Conservation (phyloP, 2,797 vertebrate genomes). For the Hoplostethus mediterraneus region DNA sequence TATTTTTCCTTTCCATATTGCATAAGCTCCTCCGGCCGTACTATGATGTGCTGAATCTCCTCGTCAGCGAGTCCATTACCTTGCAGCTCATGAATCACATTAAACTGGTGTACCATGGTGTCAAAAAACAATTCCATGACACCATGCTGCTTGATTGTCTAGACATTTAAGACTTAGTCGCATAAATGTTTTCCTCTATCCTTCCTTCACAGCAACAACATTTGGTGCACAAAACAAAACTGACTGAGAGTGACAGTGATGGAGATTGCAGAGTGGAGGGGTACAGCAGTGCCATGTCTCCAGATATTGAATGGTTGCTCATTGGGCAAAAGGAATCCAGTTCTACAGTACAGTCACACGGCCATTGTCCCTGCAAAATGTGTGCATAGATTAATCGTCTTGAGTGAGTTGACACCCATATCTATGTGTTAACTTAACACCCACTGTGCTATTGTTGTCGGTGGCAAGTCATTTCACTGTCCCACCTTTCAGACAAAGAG, state of each 20-base stretch:
- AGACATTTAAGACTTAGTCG: constrained; percentile 24
- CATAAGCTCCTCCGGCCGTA: constrained; percentile 14
- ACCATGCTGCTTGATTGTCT: constrained; percentile 16
- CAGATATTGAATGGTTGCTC: constrained; percentile 25
- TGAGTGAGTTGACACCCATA: constrained; percentile 47
- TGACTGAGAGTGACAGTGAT: constrained; percentile 46
- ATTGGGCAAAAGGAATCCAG: constrained; percentile 7
- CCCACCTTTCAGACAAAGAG: constrained; percentile 67
- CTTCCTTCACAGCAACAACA: constrained; percentile 23
- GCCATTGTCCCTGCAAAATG: constrained; percentile 26
- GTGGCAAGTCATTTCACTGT: constrained; percentile 49
- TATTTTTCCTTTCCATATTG: constrained; percentile 17
- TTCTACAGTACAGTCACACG: constrained; percentile 1
- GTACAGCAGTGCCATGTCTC: constrained; percentile 1
- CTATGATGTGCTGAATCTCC: too few relatives aligned
- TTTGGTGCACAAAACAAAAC: constrained; percentile 35
- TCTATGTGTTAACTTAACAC: constrained; percentile 58
- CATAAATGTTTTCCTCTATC: constrained; percentile 23
- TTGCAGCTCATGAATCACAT: constrained; percentile 42
- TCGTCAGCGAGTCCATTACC: background rate
- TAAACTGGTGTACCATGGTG: constrained; percentile 21
- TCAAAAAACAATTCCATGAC: constrained; percentile 47
- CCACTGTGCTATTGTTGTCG: constrained; percentile 67
- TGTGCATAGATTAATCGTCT: constrained; percentile 42
- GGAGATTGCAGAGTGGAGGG: constrained; percentile 39